Evolutionary conservation across 2,113 vertebrate species (phyloP), one percentile per base, ranked within the genome.

Genomic region (Leucoraja erinaceus): DNA sequence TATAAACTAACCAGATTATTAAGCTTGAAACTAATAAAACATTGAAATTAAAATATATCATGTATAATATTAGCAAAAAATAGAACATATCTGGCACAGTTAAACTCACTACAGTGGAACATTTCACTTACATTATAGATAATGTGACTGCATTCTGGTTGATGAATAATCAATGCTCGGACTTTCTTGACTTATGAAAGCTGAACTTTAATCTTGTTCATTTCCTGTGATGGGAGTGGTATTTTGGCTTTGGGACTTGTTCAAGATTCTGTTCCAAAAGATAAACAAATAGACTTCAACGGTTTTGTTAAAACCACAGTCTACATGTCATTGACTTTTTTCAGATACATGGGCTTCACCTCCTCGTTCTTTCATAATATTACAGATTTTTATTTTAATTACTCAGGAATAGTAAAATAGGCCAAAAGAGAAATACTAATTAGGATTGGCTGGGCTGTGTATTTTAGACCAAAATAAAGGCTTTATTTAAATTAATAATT

Each of bases 191-290:
- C 70, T 91, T 5, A 54, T 70, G 33, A 54, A 91, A 91, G 63
- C 31, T 72, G 28, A 47, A 47, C 33, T 91, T 91, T 74, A 91
- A 74, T 91, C 90, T 74, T 47, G 47, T 38, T 91, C 20, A 72
- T 72, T 91, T 54, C 90, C 90, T 91, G 90, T 22, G 68, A 38
- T 47, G 31, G 68, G 90, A 91, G 90, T 91, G 20, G 5, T 4
- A 72, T 4, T 54, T 72, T 91, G 61, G 66, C 33, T 7, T 22
- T 70, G 90, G 31, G 38, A 72, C 33, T 47, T 91, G 90, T 91
- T 74, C 61, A 20, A 47, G 68, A 72, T 72, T 54, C 90, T 91
- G 68, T 91, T 91, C 88, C 68, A 72, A 91, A 91, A 91, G 90
- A 70, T 91, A 91, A 72, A 72, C 83, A 88, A 88, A 59, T 61